These are phyloP conservation scores for Calephelis nemesis DNA, from an alignment of 1,140 invertebrate genomes.

Conservation along the genomic window DNA sequence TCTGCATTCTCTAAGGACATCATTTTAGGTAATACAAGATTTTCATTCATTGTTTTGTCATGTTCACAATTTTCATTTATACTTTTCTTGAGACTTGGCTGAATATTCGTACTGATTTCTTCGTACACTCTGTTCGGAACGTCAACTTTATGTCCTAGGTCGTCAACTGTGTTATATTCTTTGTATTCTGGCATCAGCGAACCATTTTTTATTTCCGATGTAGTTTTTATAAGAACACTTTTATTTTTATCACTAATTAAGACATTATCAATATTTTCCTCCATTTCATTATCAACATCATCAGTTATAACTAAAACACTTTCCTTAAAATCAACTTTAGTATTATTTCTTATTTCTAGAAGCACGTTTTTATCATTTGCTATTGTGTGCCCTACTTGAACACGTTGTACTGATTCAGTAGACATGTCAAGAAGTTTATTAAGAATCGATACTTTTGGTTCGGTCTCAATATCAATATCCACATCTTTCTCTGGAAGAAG, in stretches of 20 bases:
- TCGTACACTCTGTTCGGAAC: constrained; percentile 18
- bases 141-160: constrained; percentile 35
- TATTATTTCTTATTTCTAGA: neutral
- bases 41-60: neutral
- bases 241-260: constrained; percentile 20
- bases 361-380: neutral
- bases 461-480: neutral
- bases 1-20: constrained; percentile 47
- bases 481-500: neutral
- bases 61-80: neutral
- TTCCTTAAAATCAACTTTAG: constrained; percentile 32
- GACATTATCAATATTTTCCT: constrained; percentile 35
- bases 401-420: constrained; percentile 28
- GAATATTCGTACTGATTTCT: neutral
- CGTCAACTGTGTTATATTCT: constrained; percentile 22
- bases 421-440: constrained; percentile 54
- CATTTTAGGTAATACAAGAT: constrained; percentile 12
- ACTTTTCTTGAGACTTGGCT: constrained; percentile 18
- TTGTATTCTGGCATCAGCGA: constrained; percentile 29
- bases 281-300: neutral
- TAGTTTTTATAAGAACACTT: constrained; percentile 18
- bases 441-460: constrained; percentile 41
- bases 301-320: constrained; percentile 39
- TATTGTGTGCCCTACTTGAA: neutral
- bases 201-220: constrained; percentile 11